Evolutionary conservation across 1,140 invertebrate genomes (phyloP).

Genomic region (Hesperophylax magnus): DNA sequence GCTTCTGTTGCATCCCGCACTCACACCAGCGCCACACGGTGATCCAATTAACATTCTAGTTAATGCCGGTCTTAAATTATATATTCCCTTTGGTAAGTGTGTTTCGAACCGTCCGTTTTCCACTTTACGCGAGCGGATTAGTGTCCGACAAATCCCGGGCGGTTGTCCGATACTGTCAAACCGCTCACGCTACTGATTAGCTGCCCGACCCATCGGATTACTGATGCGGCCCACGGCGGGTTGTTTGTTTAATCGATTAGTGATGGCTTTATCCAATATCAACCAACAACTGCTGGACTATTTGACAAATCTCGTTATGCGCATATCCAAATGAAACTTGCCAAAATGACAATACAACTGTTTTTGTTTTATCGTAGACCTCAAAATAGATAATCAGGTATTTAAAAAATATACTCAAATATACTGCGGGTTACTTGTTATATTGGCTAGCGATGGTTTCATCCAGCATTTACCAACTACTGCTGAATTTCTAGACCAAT

Average conservation of each 20-base stretch:
- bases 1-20: slow-evolving; percentile 1
- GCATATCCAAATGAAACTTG: too few relatives aligned
- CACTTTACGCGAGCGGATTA: slow-evolving; percentile 40
- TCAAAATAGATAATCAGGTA: too few relatives aligned
- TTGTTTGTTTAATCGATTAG: slow-evolving; percentile 16
- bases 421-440: too few relatives aligned
- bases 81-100: slow-evolving; percentile 9
- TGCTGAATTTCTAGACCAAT: too few relatives aligned
- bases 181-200: slow-evolving; percentile 14
- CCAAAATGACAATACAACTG: too few relatives aligned
- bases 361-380: too few relatives aligned
- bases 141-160: slow-evolving; percentile 38
- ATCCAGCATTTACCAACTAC: too few relatives aligned
- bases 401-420: too few relatives aligned
- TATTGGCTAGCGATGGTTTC: too few relatives aligned
- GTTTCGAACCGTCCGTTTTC: slow-evolving; percentile 33
- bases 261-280: background rate
- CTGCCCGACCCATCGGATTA: background rate
- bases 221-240: background rate
- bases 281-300: too few relatives aligned
- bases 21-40: background rate
- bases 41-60: slow-evolving; percentile 35
- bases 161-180: slow-evolving; percentile 38
- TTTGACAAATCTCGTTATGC: too few relatives aligned
- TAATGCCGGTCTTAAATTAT: slow-evolving; percentile 32